phyloP scores from a whole-genome alignment of 2,113 vertebrate genomes.

The Strigops habroptila region DNA sequence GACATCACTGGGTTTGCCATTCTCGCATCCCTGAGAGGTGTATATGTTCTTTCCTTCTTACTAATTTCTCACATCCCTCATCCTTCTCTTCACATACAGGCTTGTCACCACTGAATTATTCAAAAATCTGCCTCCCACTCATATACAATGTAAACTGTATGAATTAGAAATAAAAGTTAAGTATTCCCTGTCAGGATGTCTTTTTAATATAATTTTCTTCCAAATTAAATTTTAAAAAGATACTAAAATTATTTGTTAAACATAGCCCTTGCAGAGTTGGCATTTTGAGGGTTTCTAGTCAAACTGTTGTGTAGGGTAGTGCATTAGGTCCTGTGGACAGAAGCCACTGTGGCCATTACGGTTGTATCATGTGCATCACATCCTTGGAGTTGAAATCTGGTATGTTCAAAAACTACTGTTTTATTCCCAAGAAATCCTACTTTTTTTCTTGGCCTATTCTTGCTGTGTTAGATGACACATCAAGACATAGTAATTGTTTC shows the following conservation, averaged over 20 bases:
- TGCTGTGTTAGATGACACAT: not conserved
- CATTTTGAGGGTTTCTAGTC: not conserved
- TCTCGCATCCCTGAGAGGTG: not conserved
- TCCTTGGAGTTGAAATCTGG: not conserved
- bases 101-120: not conserved
- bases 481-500: not conserved
- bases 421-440: not conserved
- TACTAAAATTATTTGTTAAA: not conserved
- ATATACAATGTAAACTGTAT: not conserved
- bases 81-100: not conserved
- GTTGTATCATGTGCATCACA: fast-evolving
- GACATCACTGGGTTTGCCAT: not conserved
- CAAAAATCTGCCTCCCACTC: not conserved
- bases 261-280: not conserved
- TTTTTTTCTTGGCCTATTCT: not conserved
- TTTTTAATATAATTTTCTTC: not conserved
- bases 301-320: too few relatives aligned
- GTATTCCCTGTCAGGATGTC: not conserved
- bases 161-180: not conserved
- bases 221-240: not conserved
- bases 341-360: not conserved
- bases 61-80: not conserved
- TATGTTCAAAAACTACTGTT: not conserved
- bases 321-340: not conserved
- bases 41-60: not conserved